These are phyloP conservation scores for Urocynchramus pylzowi DNA, from an alignment of 2,113 vertebrate genomes.

Conservation along the genomic window DNA sequence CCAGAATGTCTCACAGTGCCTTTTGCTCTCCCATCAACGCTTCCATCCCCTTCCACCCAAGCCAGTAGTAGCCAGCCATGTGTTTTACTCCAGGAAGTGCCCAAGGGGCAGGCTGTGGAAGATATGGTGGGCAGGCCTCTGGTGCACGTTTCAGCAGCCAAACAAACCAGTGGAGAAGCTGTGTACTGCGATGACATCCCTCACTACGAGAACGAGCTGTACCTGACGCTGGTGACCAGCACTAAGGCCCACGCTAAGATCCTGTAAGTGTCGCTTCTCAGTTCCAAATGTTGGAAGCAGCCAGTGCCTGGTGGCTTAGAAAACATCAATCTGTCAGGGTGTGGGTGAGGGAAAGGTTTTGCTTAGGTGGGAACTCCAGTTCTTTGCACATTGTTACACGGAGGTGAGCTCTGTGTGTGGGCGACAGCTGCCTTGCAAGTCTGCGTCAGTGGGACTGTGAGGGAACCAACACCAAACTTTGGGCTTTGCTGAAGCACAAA, in stretches of 20 bases:
- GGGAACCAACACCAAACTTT: not conserved
- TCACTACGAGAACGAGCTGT: slow-evolving; percentile 85
- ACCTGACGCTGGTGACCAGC: slow-evolving; percentile 86
- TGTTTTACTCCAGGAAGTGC: slow-evolving; percentile 80
- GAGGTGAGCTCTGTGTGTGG: not conserved
- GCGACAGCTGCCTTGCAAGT: not conserved
- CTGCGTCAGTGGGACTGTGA: not conserved
- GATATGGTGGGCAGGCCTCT: slow-evolving; percentile 88
- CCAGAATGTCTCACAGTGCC: not conserved
- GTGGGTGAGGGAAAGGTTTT: not conserved
- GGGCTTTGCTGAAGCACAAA: not conserved
- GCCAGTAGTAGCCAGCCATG: not conserved
- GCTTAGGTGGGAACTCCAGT: not conserved
- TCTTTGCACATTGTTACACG: not conserved
- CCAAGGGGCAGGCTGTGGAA: slow-evolving; percentile 75
- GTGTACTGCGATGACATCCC: slow-evolving; percentile 95
- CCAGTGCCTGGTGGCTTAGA: not conserved
- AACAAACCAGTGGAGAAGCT: slow-evolving; percentile 91
- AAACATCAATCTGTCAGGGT: not conserved
- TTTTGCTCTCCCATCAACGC: not conserved
- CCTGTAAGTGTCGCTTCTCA: slow-evolving; percentile 73
- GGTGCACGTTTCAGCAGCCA: slow-evolving; percentile 85
- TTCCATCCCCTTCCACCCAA: not conserved
- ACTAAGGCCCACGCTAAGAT: slow-evolving; percentile 86
- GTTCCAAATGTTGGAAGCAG: not conserved